phyloP scores from a whole-genome alignment of 2,888 invertebrate genomes.

The Nomada fabriciana region DNA sequence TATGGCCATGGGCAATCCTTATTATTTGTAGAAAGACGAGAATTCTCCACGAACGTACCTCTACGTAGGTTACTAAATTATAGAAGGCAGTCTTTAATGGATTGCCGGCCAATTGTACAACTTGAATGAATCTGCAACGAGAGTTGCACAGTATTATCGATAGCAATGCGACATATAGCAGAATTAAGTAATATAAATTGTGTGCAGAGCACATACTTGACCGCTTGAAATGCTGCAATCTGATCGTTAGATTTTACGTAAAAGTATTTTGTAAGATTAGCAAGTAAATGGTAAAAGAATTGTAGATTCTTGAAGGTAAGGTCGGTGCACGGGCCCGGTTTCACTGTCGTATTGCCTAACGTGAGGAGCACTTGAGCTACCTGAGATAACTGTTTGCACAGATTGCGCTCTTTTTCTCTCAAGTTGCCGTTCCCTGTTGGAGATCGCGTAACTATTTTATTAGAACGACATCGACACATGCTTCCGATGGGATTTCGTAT shows the following conservation, averaged over 20 bases:
- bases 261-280: conserved; percentile 87
- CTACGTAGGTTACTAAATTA: conserved; percentile 86
- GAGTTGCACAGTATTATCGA: neutral
- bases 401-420: conserved; percentile 86
- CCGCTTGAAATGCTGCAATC: conserved; percentile 85
- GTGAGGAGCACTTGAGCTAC: conserved; percentile 85
- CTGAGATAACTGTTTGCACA: conserved; percentile 87
- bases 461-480: too few species aligned
- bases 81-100: conserved; percentile 86
- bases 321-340: conserved; percentile 86
- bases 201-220: conserved; percentile 82
- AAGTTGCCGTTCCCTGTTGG: conserved; percentile 72
- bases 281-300: conserved; percentile 86
- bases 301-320: conserved; percentile 86
- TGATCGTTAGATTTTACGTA: conserved; percentile 84
- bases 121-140: conserved; percentile 73
- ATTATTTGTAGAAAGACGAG: neutral
- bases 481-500: too few species aligned
- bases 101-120: conserved; percentile 86
- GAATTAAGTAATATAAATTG: neutral
- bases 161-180: neutral
- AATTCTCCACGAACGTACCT: conserved; percentile 80
- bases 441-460: neutral
- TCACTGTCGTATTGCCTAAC: conserved; percentile 85
- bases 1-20: neutral